Evolutionary conservation across 2,888 invertebrate species (phyloP), one percentile per base, ranked within the genome.

Genomic region (Drosophila formosana): DNA sequence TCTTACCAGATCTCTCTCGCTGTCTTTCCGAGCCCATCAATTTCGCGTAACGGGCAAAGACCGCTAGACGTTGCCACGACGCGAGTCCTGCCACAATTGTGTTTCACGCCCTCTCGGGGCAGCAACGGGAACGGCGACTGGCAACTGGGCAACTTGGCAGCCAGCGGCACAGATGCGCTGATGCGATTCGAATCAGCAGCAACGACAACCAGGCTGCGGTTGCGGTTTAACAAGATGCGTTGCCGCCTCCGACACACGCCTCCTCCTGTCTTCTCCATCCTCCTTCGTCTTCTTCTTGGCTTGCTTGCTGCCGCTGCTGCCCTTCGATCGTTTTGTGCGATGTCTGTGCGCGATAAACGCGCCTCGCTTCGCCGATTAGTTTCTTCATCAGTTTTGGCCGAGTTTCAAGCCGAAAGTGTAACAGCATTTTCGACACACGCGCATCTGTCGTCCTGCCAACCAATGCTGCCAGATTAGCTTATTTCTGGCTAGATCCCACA

Each of bases 161-260:
- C 72, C 65, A 56, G 65, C 64, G 55, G 77, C 77, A 89, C 90
- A 90, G 90, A 90, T 90, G 90, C 81, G 80, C 82, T 80, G 81
- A 78, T 82, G 77, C 47, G 82, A 81, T 85, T 75, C 65, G 66
- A 80, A 80, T 82, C 86, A 80, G 73, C 75, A 41, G 7, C n/a
- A 68, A 63, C 64, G 58, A 50, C 60, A 65, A 25, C 52, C 45
- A 50, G 41, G 41, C 78, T 78, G 79, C 79, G 75, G 85, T 90
- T 90, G 89, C 85, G 88, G 90, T 90, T 90, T 89, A 90, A 90
- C 89, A 70, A 89, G 89, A 87, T 88, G 82, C 66, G 86, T 80
- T 76, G 74, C 87, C 90, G 90, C 90, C 90, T 89, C 78, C 88
- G 66, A 84, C 77, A 72, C 80, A 74, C 80, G 72, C 80, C 72